These are phyloP conservation scores for Habroteleia sp. DNA, from an alignment of 2,888 invertebrate genomes.

Conservation along the genomic window DNA sequence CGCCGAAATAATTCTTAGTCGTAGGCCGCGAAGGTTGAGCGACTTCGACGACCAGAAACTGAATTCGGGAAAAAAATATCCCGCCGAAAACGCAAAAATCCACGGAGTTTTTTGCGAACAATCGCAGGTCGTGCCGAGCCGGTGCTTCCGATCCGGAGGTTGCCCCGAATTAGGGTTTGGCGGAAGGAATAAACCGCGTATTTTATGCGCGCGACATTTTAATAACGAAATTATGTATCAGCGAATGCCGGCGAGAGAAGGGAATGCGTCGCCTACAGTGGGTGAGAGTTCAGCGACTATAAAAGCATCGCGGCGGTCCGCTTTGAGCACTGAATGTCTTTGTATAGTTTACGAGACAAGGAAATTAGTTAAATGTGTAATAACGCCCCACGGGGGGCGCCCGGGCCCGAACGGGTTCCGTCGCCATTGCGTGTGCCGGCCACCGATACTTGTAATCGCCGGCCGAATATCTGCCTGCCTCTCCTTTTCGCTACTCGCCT, in stretches of 20 bases:
- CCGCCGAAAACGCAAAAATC: constrained; percentile 32
- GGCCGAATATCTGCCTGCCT: constrained; percentile 10
- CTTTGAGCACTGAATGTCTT: constrained; percentile 69
- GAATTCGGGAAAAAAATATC: constrained; percentile 20
- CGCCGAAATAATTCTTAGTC: constrained; percentile 38
- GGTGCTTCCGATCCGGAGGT: background rate
- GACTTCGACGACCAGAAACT: constrained; percentile 38
- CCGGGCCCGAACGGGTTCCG: constrained; percentile 58
- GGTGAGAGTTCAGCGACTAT: constrained; percentile 65
- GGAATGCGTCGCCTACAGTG: constrained; percentile 45
- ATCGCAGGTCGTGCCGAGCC: background rate
- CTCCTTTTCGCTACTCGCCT: background rate
- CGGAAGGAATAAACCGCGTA: constrained; percentile 27
- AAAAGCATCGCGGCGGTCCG: constrained; percentile 57
- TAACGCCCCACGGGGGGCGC: constrained; percentile 72
- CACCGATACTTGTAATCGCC: constrained; percentile 41
- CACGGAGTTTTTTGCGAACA: constrained; percentile 1
- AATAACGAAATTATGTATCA: constrained; percentile 62
- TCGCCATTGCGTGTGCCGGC: constrained; percentile 44
- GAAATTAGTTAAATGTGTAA: constrained; percentile 79
- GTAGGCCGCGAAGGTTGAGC: too few relatives aligned
- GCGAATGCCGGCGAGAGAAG: constrained; percentile 22
- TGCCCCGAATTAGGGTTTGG: background rate
- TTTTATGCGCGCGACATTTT: constrained; percentile 44
- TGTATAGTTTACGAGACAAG: constrained; percentile 76